A percentile compares a stretch with the other conserved stretches of the same genome.
Conservation (phyloP, 2,888 invertebrate species). For the Tupiocoris notatus region DNA sequence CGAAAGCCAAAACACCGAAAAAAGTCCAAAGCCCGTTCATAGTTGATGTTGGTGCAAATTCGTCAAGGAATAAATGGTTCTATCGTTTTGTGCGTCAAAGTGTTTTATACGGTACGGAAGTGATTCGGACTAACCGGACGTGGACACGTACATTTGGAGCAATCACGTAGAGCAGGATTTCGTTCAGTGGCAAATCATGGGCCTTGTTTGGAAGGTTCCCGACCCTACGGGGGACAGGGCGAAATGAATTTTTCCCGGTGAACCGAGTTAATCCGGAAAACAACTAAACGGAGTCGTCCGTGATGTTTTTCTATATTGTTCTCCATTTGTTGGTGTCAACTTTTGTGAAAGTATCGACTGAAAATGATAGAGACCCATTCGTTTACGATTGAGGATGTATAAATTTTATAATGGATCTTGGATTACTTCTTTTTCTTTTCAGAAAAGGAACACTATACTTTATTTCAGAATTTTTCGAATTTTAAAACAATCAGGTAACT, state of each 20-base stretch:
- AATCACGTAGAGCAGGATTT: conserved; percentile 22
- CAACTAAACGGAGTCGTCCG: not conserved
- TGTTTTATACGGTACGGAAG: conserved; percentile 40
- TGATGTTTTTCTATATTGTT: no score
- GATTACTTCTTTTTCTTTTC: no score
- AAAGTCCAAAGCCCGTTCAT: conserved; percentile 16
- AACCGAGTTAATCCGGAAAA: not conserved
- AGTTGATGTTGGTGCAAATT: conserved; percentile 4
- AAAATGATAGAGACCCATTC: no score
- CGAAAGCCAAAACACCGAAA: conserved; percentile 21
- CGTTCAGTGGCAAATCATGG: not conserved
- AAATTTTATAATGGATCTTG: no score
- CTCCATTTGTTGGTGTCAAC: no score
- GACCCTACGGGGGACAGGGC: not conserved
- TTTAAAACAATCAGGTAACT: no score
- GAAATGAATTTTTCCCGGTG: not conserved
- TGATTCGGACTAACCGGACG: not conserved
- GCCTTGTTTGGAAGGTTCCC: not conserved
- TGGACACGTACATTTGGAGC: conserved; percentile 34
- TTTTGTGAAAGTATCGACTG: no score
- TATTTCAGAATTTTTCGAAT: no score
- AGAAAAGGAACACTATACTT: no score
- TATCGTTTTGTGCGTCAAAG: not conserved
- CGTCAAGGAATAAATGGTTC: conserved; percentile 1
- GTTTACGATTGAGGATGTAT: no score